Base-by-base conservation (phyloP, 2,888 invertebrate species). In the Pandemis cinnamomeana region DNA sequence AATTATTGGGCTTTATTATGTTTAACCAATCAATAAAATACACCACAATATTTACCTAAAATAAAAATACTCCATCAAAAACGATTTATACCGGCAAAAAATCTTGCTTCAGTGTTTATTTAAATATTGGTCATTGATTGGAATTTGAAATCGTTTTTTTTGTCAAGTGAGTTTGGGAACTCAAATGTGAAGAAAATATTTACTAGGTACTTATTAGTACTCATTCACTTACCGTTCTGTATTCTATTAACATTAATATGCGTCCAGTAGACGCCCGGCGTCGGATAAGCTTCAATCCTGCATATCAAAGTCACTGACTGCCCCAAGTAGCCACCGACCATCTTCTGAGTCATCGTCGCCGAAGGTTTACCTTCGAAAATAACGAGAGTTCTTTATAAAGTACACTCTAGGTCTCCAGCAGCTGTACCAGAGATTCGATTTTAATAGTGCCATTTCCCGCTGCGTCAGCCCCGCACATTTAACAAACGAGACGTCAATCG, bases 191-290 rank as follows among this genome's bases (percentile, higher is more conserved):
- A 36, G 2, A 36, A 36, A 36, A 36, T 36, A 4, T 36, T 36
- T 36, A 2, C 27, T 36, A 36, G 27, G 27, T 4, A 36, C 4
- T 36, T 36, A 36, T 36, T 36, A 36, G 27, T 36, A 36, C 27
- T 36, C 27, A n/a, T 15, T 58, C 5, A 58, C 48, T 36, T 51
- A 96, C 96, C 95, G 82, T 95, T 95, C 63, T 94, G 91, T 72
- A 95, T 91, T 77, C 95, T 96, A 80, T 95, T 95, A 41, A 95
- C 95, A 77, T 95, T 92, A 71, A 94, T 93, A 82, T 95, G 95
- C 5, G 95, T 96, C 97, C 97, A 97, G 83, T 96, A 96, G 84
- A 96, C 96, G 78, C 95, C 95, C 8, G 96, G 96, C 80, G 95
- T 94, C 0, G 97, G 97, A 85, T 95, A 96, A 7, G 96, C 96